phyloP scores from a whole-genome alignment of 2,113 vertebrate species.

The Cephalopterus ornatus region DNA sequence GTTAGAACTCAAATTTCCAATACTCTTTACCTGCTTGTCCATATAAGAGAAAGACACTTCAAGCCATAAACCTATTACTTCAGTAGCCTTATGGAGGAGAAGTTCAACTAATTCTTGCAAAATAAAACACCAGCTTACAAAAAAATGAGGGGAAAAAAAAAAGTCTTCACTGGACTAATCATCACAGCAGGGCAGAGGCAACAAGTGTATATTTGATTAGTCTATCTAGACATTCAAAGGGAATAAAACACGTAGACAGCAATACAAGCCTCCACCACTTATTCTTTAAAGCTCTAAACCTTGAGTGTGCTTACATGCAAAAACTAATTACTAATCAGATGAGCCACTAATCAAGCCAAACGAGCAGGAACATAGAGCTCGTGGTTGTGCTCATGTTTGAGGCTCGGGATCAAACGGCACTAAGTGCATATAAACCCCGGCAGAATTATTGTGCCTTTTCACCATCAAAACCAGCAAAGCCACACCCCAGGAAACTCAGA shows the following conservation, averaged over 20 bases:
- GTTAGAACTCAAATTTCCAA: background rate
- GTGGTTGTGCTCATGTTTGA: background rate
- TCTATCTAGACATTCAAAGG: background rate
- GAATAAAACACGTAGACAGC: background rate
- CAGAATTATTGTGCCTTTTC: background rate
- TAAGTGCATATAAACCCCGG: background rate
- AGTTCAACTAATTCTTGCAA: background rate
- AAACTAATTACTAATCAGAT: background rate
- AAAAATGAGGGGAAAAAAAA: background rate
- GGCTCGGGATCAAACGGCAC: background rate
- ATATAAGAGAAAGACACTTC: background rate
- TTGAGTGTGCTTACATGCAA: background rate
- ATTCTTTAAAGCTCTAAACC: background rate
- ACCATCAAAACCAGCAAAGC: background rate
- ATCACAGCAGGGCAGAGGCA: background rate
- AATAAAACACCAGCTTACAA: background rate
- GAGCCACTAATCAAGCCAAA: no score
- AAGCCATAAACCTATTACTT: background rate
- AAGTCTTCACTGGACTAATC: background rate
- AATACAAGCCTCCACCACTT: background rate
- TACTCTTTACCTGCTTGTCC: background rate
- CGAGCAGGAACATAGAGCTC: background rate
- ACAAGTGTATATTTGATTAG: background rate
- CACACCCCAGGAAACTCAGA: background rate
- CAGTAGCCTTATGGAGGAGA: background rate